Percentiles rank a stretch among this genome's conserved stretches.
Conservation (phyloP, 1,140 invertebrate species). For the Belonocnema kinseyi region DNA sequence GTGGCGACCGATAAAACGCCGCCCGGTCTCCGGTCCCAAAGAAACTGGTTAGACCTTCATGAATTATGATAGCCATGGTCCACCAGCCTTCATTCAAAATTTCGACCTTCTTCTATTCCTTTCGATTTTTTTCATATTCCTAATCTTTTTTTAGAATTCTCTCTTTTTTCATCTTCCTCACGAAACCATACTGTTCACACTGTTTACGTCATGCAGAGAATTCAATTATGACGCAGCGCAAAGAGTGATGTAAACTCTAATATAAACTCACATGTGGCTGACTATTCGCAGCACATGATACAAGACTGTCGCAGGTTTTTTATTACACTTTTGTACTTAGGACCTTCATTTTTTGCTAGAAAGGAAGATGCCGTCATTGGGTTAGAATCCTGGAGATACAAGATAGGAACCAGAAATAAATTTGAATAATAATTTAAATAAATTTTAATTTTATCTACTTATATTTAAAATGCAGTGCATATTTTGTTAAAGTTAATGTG, state of each 20-base stretch:
- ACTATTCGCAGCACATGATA: not conserved
- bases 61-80: constrained; percentile 49
- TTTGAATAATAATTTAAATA: no score
- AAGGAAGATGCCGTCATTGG: not conserved
- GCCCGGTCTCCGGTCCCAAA: constrained; percentile 43
- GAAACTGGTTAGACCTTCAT: constrained; percentile 48
- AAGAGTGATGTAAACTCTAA: constrained; percentile 35
- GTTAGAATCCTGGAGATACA: not conserved
- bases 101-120: constrained; percentile 34
- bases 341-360: not conserved
- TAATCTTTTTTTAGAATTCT: not conserved
- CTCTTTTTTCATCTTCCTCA: constrained; percentile 43
- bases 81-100: constrained; percentile 47
- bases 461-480: no score
- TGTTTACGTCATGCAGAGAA: constrained; percentile 60
- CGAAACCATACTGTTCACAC: constrained; percentile 44
- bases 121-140: constrained; percentile 34
- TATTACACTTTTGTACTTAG: not conserved
- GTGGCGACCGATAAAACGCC: constrained; percentile 44
- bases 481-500: no score
- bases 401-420: not conserved
- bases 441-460: no score
- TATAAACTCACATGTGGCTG: not conserved
- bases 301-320: not conserved
- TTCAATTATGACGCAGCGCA: constrained; percentile 60